These are phyloP conservation scores for Aethes cnicana DNA, from an alignment of 2,888 invertebrate species.

Conservation along the genomic window DNA sequence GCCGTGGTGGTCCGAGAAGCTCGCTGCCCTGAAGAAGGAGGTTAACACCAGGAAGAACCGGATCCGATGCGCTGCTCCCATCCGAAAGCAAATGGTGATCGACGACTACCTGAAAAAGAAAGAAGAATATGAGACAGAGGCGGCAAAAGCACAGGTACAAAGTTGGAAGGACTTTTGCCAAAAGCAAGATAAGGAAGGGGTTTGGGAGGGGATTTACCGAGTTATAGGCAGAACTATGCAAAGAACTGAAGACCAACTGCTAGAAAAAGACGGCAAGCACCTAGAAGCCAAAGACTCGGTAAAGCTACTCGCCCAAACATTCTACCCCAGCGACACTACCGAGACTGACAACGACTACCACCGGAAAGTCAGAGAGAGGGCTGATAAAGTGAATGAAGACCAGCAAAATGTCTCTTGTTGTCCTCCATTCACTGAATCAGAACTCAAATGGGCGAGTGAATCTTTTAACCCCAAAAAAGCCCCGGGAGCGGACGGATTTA, in stretches of 20 bases:
- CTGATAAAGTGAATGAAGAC: neutral
- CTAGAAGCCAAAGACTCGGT: neutral
- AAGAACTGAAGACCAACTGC: constrained; percentile 18
- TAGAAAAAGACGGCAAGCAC: neutral
- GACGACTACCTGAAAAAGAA: constrained; percentile 25
- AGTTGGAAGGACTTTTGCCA: constrained; percentile 30
- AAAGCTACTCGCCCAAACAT: neutral
- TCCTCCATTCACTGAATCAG: neutral
- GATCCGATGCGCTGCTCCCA: constrained; percentile 17
- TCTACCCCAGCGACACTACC: neutral
- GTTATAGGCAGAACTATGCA: constrained; percentile 6
- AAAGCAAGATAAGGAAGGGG: constrained; percentile 25
- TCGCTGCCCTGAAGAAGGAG: constrained; percentile 26
- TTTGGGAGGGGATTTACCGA: constrained; percentile 28
- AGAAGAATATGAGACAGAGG: constrained; percentile 7
- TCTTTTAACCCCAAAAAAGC: constrained; percentile 7
- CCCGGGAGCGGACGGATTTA: neutral
- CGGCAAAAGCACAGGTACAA: neutral
- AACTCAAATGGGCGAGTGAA: neutral
- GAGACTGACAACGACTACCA: neutral
- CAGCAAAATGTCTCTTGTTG: neutral
- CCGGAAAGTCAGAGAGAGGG: neutral
- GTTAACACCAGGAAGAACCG: neutral
- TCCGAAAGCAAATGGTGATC: constrained; percentile 10
- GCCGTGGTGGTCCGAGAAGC: too few relatives aligned